Evolutionary conservation across 2,113 vertebrate genomes (phyloP), one percentile per base, ranked within the genome.

Genomic region (Opisthocomus hoazin): DNA sequence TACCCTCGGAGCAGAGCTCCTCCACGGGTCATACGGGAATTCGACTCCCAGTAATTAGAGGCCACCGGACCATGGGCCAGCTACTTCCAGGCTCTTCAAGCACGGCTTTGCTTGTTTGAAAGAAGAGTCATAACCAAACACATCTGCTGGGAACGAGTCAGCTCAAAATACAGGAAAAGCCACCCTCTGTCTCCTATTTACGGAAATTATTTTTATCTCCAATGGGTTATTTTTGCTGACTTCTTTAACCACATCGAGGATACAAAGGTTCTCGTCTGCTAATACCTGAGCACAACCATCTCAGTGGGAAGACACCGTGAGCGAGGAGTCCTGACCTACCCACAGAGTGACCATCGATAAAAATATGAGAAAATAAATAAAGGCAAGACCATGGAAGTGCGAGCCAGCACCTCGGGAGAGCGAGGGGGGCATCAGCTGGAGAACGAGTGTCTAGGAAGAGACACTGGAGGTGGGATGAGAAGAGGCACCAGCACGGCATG

Each of bases 21-120:
- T 58, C 46, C 39, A 9, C 2, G 13, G 75, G 30, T 50, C 4
- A 0, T 4, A 51, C 0, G 1, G 24, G 46, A 77, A 82, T 48
- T 27, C 11, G 8, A 10, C 36, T 64, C n/a, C 18, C 41, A 85
- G 22, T 2, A 4, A 39, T 15, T 36, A 27, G 29, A 77, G 3
- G 41, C 18, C 79, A 73, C 54, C 4, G 2, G 36, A 53, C 39
- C 23, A n/a, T 0, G 0, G 23, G 50, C 50, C 2, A 1, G 71
- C 8, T 48, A 75, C 43, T 78, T 54, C 36, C 34, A 66, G 16
- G 14, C 26, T 36, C 69, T 54, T 51, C 86, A 76, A 71, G 45
- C 41, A 45, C 2, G 22, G 69, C 16, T 90, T 70, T 46, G 46
- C 66, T 92, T 68, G 60, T 71, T 84, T 68, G 70, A 79, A 88